These are phyloP conservation scores for Craterocephalus amniculus DNA, from an alignment of 2,797 vertebrate species.

Conservation along the genomic window DNA sequence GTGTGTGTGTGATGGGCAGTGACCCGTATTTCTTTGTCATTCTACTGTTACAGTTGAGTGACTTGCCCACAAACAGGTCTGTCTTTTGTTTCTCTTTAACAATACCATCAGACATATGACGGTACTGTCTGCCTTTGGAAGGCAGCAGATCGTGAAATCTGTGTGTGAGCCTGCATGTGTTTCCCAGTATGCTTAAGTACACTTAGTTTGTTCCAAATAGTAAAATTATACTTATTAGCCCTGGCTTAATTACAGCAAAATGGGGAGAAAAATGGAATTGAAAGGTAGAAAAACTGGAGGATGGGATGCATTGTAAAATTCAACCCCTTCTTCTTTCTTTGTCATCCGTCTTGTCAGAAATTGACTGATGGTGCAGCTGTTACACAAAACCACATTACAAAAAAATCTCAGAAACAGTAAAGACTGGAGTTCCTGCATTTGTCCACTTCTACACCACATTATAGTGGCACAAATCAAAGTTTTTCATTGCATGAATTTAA, in stretches of 20 bases:
- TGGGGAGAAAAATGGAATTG: constrained; percentile 26
- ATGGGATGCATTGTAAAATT: constrained; percentile 7
- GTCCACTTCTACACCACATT: too few relatives aligned
- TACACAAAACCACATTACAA: constrained; percentile 20
- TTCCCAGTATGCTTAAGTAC: constrained; percentile 42
- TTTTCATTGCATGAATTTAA: neutral
- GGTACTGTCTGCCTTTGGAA: constrained; percentile 45
- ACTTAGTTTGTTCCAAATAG: constrained; percentile 52
- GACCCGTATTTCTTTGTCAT: constrained; percentile 53
- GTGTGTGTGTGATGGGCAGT: constrained; percentile 31
- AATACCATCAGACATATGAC: constrained; percentile 57
- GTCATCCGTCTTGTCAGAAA: constrained; percentile 42
- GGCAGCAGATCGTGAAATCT: constrained; percentile 51
- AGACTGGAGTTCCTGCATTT: neutral
- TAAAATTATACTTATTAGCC: constrained; percentile 2
- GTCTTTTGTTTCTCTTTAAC: constrained; percentile 68
- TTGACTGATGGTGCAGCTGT: constrained; percentile 59
- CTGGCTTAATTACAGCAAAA: constrained; percentile 33
- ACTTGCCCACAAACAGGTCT: constrained; percentile 56
- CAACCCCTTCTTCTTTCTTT: constrained; percentile 2
- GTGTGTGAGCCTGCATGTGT: constrained; percentile 14
- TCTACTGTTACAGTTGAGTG: constrained; percentile 62
- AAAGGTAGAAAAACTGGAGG: neutral
- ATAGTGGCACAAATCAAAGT: too few relatives aligned
- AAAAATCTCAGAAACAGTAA: constrained; percentile 4